A percentile compares a stretch with the other conserved stretches of the same genome.
These are phyloP conservation scores for Saguinus midas DNA, from an alignment of 2,113 vertebrate species.

Conservation along the genomic window DNA sequence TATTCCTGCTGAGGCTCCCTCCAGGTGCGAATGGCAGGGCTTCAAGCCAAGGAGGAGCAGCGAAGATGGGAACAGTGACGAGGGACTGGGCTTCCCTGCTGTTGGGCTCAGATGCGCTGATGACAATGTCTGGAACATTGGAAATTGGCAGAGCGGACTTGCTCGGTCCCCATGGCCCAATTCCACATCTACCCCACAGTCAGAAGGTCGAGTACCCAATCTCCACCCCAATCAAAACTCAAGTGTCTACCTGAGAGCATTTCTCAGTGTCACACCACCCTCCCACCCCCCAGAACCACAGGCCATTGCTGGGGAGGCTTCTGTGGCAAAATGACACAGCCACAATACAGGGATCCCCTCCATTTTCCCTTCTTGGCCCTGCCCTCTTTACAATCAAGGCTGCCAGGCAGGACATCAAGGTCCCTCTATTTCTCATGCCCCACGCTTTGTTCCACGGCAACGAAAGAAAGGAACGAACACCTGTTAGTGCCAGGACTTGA, in stretches of 20 bases:
- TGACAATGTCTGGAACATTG: fast-evolving
- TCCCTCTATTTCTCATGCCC: slow-evolving; percentile 4
- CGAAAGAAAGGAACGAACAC: slow-evolving; percentile 12
- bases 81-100: neutral
- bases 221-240: neutral
- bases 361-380: neutral
- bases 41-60: neutral
- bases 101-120: fast-evolving
- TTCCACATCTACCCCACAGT: neutral
- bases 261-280: neutral
- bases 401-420: neutral
- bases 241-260: neutral
- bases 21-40: neutral
- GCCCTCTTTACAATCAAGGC: neutral
- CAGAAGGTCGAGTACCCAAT: neutral
- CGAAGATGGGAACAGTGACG: neutral
- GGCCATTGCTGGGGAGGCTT: neutral
- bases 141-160: fast-evolving
- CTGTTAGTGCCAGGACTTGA: neutral
- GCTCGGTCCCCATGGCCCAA: neutral
- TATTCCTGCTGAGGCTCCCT: neutral
- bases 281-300: neutral
- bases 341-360: neutral
- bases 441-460: neutral
- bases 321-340: neutral